A percentile compares a stretch with the other conserved stretches of the same genome.
These are phyloP conservation scores for Aromia moschata DNA, from an alignment of 2,888 invertebrate genomes.

Conservation along the genomic window DNA sequence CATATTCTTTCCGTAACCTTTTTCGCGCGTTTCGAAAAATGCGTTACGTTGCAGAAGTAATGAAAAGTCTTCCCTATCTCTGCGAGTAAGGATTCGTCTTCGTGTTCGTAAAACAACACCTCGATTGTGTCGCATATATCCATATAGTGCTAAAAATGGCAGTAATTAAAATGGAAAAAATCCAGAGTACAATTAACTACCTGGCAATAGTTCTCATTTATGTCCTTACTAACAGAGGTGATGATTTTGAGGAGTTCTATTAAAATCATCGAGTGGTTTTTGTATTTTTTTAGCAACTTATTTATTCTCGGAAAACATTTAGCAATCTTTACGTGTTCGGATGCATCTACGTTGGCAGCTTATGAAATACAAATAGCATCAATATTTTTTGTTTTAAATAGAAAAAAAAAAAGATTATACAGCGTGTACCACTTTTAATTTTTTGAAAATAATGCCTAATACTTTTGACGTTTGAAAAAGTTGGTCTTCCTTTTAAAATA, in stretches of 20 bases:
- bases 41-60: constrained; percentile 8
- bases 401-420: no score
- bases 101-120: constrained; percentile 23
- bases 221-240: constrained; percentile 4
- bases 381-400: no score
- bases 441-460: no score
- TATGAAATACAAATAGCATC: constrained; percentile 7
- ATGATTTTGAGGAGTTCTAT: constrained; percentile 22
- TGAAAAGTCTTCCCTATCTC: constrained; percentile 16
- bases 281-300: constrained; percentile 19
- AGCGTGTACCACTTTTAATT: no score
- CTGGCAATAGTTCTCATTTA: constrained; percentile 12
- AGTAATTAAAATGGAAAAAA: neutral
- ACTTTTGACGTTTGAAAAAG: no score
- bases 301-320: constrained; percentile 12
- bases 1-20: constrained; percentile 5
- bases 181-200: constrained; percentile 3
- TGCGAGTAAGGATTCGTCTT: constrained; percentile 20
- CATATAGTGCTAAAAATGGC: constrained; percentile 19
- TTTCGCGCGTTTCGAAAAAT: constrained; percentile 14
- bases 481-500: no score
- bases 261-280: constrained; percentile 18
- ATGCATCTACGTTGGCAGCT: constrained; percentile 21
- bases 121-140: constrained; percentile 14
- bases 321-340: constrained; percentile 17